Evolutionary conservation across 2,113 vertebrate genomes (phyloP).

Genomic region (Addax nasomaculatus): DNA sequence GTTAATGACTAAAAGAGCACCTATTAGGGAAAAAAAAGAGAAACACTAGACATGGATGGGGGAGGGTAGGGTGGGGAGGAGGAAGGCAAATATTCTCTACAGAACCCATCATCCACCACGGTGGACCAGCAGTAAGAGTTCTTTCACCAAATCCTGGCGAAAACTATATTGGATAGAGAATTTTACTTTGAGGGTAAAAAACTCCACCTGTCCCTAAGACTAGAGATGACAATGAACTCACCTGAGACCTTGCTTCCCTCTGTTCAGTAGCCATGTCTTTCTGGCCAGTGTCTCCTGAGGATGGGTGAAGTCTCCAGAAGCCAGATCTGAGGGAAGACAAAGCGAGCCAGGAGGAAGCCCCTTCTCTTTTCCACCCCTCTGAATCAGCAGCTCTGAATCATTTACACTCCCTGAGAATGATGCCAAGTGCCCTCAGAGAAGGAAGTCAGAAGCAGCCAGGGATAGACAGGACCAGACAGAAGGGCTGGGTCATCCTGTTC

Average conservation of each 20-base stretch:
- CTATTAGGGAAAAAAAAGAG: not conserved
- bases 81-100: not conserved
- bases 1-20: not conserved
- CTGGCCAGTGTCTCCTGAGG: not conserved
- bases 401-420: not conserved
- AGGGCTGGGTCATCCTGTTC: not conserved
- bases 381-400: not conserved
- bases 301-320: not conserved
- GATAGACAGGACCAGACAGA: not conserved
- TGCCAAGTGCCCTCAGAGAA: not conserved
- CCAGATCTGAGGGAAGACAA: conserved; percentile 12
- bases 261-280: conserved; percentile 26
- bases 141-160: not conserved
- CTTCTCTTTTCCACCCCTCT: not conserved
- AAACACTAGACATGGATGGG: not conserved
- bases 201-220: not conserved
- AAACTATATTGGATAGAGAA: not conserved
- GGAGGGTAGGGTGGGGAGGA: not conserved
- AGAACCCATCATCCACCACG: not conserved
- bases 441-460: not conserved
- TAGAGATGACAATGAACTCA: not conserved
- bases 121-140: not conserved
- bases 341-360: not conserved
- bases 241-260: not conserved
- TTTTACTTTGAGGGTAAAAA: not conserved